Evolutionary conservation across 2,888 invertebrate species (phyloP).

Genomic region (Meliscaeva auricollis): DNA sequence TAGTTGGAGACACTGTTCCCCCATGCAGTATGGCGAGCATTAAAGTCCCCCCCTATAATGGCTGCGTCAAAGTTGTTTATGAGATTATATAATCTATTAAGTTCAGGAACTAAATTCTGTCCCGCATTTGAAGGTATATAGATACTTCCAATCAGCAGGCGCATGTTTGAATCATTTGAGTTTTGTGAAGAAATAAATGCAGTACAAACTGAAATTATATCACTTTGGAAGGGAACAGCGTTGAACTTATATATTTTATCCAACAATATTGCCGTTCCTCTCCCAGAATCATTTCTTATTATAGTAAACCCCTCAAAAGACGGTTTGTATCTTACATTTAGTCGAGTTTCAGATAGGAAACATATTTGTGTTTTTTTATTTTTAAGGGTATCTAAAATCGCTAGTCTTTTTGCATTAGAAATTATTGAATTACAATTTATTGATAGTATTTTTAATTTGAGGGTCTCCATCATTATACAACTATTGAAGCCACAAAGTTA

Average conservation of each 20-base stretch:
- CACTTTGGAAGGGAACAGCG: too few species aligned
- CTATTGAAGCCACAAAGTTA: background rate
- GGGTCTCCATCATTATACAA: background rate
- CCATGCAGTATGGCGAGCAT: slow-evolving; percentile 1
- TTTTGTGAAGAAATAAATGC: background rate
- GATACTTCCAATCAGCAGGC: background rate
- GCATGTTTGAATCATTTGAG: background rate
- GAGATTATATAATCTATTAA: background rate
- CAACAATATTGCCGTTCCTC: background rate
- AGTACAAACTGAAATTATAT: background rate
- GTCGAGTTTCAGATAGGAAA: too few species aligned
- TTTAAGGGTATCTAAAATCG: background rate
- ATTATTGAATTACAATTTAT: too few species aligned
- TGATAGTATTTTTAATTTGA: background rate
- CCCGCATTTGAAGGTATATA: slow-evolving; percentile 14
- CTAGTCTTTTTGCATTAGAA: too few species aligned
- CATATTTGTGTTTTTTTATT: background rate
- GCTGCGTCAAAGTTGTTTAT: background rate
- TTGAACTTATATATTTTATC: background rate
- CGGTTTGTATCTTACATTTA: background rate
- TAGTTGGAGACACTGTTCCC: background rate
- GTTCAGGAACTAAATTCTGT: background rate
- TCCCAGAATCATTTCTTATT: slow-evolving; percentile 1
- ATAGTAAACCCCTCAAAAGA: background rate
- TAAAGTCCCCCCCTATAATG: background rate